Evolutionary conservation across 2,888 invertebrate species (phyloP).

Genomic region (Temnothorax rugatulus): DNA sequence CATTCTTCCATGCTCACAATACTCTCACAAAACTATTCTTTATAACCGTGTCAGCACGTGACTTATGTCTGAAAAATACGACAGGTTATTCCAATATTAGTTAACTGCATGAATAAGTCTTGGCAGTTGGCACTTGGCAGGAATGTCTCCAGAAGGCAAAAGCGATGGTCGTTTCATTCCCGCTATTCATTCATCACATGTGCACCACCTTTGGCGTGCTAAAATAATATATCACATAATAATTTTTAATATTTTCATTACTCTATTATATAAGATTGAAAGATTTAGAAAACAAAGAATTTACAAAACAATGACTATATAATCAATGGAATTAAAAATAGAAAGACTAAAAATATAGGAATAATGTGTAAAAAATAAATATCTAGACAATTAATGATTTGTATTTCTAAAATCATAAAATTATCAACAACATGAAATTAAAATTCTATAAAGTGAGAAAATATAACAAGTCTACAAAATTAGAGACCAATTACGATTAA

Average conservation of each 20-base stretch:
- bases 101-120: constrained; percentile 64
- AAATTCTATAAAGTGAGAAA: neutral
- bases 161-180: constrained; percentile 66
- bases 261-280: neutral
- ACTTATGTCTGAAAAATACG: constrained; percentile 31
- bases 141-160: constrained; percentile 82
- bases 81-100: constrained; percentile 18
- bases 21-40: constrained; percentile 5
- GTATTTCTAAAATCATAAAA: neutral
- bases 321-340: neutral
- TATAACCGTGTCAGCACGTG: neutral
- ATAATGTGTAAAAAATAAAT: neutral
- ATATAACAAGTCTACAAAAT: constrained; percentile 5
- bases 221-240: constrained; percentile 16
- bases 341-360: neutral
- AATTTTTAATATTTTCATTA: neutral
- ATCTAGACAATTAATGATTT: neutral
- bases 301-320: neutral
- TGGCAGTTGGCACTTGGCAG: constrained; percentile 81
- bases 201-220: constrained; percentile 86
- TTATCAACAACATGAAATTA: neutral
- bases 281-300: neutral
- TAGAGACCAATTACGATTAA: neutral
- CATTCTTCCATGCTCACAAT: neutral
- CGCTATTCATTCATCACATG: constrained; percentile 82